Percentiles rank a stretch among this genome's conserved stretches.
Conservation (phyloP, 2,113 vertebrate genomes). For the Pimephales promelas region DNA sequence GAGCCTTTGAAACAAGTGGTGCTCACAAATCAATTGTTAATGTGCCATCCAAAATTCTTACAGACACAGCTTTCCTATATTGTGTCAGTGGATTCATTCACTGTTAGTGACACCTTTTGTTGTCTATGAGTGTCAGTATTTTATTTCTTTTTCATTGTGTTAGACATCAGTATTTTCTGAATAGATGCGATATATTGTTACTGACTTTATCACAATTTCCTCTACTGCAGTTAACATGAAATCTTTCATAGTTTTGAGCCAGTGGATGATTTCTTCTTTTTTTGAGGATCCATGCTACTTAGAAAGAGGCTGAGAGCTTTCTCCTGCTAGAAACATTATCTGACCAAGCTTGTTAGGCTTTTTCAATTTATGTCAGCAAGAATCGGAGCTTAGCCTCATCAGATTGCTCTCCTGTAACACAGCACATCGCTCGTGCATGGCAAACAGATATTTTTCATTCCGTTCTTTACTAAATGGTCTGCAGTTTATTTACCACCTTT, state of each 20-base stretch:
- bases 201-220: background rate
- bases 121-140: background rate
- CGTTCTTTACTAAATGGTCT: background rate
- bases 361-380: conserved; percentile 24
- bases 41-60: background rate
- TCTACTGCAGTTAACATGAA: background rate
- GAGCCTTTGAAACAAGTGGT: background rate
- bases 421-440: background rate
- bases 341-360: background rate
- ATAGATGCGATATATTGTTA: background rate
- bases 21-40: background rate
- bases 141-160: background rate
- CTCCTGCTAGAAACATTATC: conserved; percentile 4
- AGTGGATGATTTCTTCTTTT: background rate
- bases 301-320: background rate
- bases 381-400: background rate
- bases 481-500: background rate
- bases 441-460: background rate
- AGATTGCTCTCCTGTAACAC: background rate
- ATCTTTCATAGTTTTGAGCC: background rate
- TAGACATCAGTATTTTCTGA: background rate
- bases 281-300: background rate
- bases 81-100: background rate
- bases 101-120: background rate
- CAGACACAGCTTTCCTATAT: background rate